Conservation (phyloP, 2,113 vertebrate genomes). For the Cebidichthys violaceus region DNA sequence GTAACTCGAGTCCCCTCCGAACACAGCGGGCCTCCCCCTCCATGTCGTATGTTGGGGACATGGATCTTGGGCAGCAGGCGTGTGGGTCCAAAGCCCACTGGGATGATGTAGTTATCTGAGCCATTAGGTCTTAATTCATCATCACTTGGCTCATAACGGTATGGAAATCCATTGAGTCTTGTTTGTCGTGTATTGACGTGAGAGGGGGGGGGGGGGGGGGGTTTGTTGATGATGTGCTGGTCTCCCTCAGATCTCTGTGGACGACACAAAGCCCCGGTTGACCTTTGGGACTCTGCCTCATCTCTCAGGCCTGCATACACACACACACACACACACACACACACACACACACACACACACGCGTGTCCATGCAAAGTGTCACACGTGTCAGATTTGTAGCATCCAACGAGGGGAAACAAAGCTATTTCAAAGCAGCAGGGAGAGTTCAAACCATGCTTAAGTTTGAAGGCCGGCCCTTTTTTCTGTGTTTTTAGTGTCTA, state of each 20-base stretch:
- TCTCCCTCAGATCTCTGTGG: constrained; percentile 42
- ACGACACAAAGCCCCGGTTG: constrained; percentile 46
- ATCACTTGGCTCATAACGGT: constrained; percentile 17
- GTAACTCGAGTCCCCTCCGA: constrained; percentile 67
- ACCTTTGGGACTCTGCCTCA: constrained; percentile 52
- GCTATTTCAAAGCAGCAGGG: background rate
- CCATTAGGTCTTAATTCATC: constrained; percentile 58
- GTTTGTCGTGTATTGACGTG: constrained; percentile 43
- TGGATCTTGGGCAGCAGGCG: constrained; percentile 57
- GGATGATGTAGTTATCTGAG: constrained; percentile 52
- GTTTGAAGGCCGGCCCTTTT: constrained; percentile 10
- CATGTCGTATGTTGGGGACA: constrained; percentile 58
- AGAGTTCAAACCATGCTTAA: background rate
- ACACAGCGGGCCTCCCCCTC: constrained; percentile 39
- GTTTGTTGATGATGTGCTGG: constrained; percentile 50
- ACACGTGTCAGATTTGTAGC: constrained; percentile 2
- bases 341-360: constrained; percentile 1
- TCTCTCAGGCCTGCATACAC: constrained; percentile 13
- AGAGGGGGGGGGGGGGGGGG: background rate
- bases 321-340: constrained; percentile 1
- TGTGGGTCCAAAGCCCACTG: constrained; percentile 60
- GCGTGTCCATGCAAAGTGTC: background rate
- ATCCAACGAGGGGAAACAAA: background rate
- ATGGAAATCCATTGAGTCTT: constrained; percentile 27
- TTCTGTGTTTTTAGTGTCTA: background rate